Evolutionary conservation across 2,888 invertebrate genomes (phyloP).

Genomic region (Andricus quercusramuli): DNA sequence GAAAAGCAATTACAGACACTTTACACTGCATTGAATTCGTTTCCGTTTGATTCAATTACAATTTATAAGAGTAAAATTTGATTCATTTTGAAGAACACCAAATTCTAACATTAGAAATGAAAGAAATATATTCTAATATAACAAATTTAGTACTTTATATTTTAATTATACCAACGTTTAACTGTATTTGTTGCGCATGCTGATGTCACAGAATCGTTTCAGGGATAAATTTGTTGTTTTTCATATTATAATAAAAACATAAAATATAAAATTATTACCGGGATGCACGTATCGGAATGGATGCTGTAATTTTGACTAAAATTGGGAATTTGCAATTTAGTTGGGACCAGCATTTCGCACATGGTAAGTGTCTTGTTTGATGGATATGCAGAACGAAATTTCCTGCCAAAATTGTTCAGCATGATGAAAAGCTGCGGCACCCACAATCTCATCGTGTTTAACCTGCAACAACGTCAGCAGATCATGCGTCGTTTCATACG

Average conservation of each 20-base stretch:
- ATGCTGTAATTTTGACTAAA: background rate
- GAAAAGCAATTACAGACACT: background rate
- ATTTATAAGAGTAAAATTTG: too few relatives aligned
- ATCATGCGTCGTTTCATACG: slow-evolving; percentile 16
- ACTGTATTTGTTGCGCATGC: too few relatives aligned
- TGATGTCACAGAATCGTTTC: too few relatives aligned
- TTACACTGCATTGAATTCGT: background rate
- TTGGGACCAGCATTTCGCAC: slow-evolving; percentile 76
- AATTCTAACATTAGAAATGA: too few relatives aligned
- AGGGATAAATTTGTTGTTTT: too few relatives aligned
- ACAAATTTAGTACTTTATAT: too few relatives aligned
- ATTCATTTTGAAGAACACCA: too few relatives aligned
- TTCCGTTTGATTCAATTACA: background rate
- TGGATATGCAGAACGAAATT: slow-evolving; percentile 59
- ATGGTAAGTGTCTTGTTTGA: slow-evolving; percentile 73
- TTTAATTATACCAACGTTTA: too few relatives aligned
- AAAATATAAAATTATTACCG: slow-evolving; percentile 50
- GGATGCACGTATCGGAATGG: slow-evolving; percentile 52
- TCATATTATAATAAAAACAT: background rate
- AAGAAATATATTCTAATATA: too few relatives aligned
- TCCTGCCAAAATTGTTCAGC: slow-evolving; percentile 79
- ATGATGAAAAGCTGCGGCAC: slow-evolving; percentile 82
- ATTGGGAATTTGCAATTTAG: background rate
- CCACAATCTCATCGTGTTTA: slow-evolving; percentile 82
- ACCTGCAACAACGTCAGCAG: slow-evolving; percentile 73